Evolutionary conservation across 2,113 vertebrate species (phyloP).

Genomic region (Seriola dumerili): DNA sequence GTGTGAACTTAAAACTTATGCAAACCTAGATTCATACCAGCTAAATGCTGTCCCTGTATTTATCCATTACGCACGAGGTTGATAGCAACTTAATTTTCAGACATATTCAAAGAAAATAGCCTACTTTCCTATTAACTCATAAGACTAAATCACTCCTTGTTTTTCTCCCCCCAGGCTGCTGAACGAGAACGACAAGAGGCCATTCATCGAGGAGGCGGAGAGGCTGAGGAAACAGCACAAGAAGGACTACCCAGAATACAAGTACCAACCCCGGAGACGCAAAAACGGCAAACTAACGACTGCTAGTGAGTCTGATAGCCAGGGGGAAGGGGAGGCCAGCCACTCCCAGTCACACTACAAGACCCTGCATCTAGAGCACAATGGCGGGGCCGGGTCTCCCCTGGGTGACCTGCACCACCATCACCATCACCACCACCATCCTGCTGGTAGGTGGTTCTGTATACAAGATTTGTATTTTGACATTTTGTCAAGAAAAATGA

Average conservation of each 20-base stretch:
- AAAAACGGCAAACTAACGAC: constrained; percentile 95
- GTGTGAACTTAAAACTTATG: background rate
- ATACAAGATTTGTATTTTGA: background rate
- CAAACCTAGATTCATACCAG: background rate
- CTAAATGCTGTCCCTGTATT: background rate
- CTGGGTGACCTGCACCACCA: constrained; percentile 92
- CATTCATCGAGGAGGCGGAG: constrained; percentile 98
- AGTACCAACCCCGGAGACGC: constrained; percentile 96
- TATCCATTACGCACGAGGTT: constrained; percentile 9
- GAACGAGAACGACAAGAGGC: constrained; percentile 96
- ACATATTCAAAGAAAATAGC: constrained; percentile 10
- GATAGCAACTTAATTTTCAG: constrained; percentile 2
- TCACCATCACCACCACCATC: constrained; percentile 86
- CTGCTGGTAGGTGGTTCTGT: constrained; percentile 87
- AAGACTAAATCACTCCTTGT: constrained; percentile 43
- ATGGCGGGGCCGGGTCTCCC: constrained; percentile 89
- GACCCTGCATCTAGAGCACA: constrained; percentile 91
- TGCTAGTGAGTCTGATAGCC: constrained; percentile 88
- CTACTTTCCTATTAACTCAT: constrained; percentile 8
- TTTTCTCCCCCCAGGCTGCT: constrained; percentile 85
- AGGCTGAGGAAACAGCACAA: constrained; percentile 98
- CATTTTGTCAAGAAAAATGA: background rate
- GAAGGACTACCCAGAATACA: constrained; percentile 99
- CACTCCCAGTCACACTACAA: constrained; percentile 97
- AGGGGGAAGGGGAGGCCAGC: constrained; percentile 91